phyloP scores from a whole-genome alignment of 2,797 vertebrate species.

The Anguilla obscura region DNA sequence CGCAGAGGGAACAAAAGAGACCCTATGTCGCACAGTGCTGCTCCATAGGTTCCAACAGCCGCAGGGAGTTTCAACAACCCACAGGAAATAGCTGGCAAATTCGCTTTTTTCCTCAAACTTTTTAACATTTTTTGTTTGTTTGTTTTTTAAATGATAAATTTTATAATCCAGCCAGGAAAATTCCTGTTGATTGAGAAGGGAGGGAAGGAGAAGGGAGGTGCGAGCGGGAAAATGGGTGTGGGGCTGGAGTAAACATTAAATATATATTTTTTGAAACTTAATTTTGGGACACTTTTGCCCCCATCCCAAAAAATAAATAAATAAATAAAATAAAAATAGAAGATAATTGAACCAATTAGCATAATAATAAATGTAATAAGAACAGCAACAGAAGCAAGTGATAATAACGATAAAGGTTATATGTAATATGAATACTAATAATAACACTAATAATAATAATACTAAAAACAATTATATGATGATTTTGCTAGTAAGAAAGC shows the following conservation, averaged over 20 bases:
- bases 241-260: not conserved
- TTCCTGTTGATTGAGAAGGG: not conserved
- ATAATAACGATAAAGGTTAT: slow-evolving; percentile 61
- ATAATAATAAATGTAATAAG: slow-evolving; percentile 67
- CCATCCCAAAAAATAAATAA: slow-evolving; percentile 39
- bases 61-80: not conserved
- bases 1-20: too few species aligned
- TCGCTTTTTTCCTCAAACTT: not conserved
- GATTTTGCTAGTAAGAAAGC: slow-evolving; percentile 68
- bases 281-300: slow-evolving; percentile 47
- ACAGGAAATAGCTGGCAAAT: not conserved
- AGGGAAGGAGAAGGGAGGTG: not conserved
- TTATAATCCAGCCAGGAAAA: not conserved
- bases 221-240: not conserved
- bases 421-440: slow-evolving; percentile 59
- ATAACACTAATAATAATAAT: slow-evolving; percentile 53
- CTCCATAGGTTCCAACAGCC: not conserved
- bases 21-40: not conserved
- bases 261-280: slow-evolving; percentile 28
- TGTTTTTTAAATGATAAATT: not conserved
- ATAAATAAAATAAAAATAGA: slow-evolving; percentile 42
- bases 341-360: slow-evolving; percentile 23
- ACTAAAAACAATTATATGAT: slow-evolving; percentile 54
- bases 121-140: not conserved
- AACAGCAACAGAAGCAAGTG: slow-evolving; percentile 59